Conservation (phyloP, 2,113 vertebrate genomes). For the Pomatostomus ruficeps region DNA sequence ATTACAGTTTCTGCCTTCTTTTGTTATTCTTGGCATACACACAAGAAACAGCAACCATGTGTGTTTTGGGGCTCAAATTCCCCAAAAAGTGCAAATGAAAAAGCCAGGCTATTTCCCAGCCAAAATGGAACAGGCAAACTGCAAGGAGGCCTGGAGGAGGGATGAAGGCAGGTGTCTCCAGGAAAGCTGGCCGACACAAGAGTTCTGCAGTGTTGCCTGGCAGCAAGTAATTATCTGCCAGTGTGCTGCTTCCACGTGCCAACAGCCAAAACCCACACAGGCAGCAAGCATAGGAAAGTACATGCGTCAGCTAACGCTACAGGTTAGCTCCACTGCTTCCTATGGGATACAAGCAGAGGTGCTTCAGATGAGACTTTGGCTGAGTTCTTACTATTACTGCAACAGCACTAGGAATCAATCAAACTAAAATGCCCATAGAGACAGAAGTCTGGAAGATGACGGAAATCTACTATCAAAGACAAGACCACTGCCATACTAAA, state of each 20-base stretch:
- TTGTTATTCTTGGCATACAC: neutral
- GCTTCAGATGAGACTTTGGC: neutral
- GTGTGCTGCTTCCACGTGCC: conserved; percentile 33
- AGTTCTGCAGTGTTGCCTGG: conserved; percentile 55
- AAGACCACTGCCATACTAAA: neutral
- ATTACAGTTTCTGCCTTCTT: neutral
- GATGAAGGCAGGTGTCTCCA: conserved; percentile 42
- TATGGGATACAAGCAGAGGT: neutral
- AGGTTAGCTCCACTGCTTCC: neutral
- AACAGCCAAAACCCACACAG: conserved; percentile 42
- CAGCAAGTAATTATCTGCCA: conserved; percentile 59
- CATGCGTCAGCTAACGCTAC: neutral
- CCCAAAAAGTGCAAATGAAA: neutral
- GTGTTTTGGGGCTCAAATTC: neutral
- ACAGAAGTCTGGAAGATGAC: neutral
- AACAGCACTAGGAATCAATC: neutral
- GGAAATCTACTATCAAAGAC: neutral
- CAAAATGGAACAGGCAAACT: neutral
- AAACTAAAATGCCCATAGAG: neutral
- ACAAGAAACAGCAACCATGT: neutral
- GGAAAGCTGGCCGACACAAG: neutral
- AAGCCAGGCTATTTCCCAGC: neutral
- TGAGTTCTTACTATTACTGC: neutral
- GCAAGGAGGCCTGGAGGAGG: neutral
- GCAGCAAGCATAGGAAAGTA: neutral